phyloP scores from a whole-genome alignment of 2,888 invertebrate genomes.

The Parnassius glacialis region DNA sequence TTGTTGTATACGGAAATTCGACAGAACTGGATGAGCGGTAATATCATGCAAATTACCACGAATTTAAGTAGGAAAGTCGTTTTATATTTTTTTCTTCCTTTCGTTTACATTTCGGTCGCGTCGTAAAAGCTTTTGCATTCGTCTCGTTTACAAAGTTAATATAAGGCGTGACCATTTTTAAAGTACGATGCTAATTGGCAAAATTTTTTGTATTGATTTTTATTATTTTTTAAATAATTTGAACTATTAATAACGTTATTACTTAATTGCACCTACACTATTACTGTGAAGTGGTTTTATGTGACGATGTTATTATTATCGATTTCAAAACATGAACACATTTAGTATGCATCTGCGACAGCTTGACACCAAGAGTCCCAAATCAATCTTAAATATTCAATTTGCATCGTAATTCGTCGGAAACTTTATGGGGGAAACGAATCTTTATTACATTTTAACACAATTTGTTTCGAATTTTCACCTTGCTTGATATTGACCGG shows the following conservation, averaged over 20 bases:
- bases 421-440: slow-evolving; percentile 77
- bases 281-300: not conserved
- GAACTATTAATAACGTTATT: no score
- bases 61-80: slow-evolving; percentile 66
- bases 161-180: slow-evolving; percentile 58
- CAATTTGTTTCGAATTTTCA: slow-evolving; percentile 78
- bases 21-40: slow-evolving; percentile 56
- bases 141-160: slow-evolving; percentile 65
- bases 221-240: no score
- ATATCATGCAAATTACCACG: slow-evolving; percentile 72
- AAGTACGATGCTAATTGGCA: slow-evolving; percentile 32
- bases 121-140: slow-evolving; percentile 67
- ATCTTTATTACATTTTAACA: slow-evolving; percentile 78
- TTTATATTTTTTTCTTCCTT: slow-evolving; percentile 63
- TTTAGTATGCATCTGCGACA: slow-evolving; percentile 1
- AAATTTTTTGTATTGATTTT: not conserved
- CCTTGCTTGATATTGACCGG: slow-evolving; percentile 51
- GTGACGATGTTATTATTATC: not conserved
- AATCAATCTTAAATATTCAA: slow-evolving; percentile 81
- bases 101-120: slow-evolving; percentile 55
- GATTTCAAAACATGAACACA: not conserved
- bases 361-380: slow-evolving; percentile 59
- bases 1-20: slow-evolving; percentile 50
- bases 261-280: no score
- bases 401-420: slow-evolving; percentile 76